phyloP scores from a whole-genome alignment of 1,140 invertebrate genomes.

The Nilaparvata lugens region DNA sequence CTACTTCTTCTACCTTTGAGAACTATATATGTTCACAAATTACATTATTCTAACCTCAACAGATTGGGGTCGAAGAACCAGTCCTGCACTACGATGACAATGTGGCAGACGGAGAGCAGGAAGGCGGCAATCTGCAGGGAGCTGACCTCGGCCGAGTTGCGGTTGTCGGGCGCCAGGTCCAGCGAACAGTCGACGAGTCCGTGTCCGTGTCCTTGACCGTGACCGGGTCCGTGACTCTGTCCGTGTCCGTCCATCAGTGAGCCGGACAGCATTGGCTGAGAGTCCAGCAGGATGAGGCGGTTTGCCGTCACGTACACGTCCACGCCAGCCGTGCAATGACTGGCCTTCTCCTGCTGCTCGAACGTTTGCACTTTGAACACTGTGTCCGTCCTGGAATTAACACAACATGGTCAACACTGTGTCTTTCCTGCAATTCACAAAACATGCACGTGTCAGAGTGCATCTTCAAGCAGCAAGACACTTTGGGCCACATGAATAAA shows the following conservation, averaged over 20 bases:
- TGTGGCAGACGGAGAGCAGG: constrained; percentile 80
- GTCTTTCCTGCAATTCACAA: no score
- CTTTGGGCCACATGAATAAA: no score
- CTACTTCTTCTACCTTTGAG: no score
- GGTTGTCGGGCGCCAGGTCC: constrained; percentile 12
- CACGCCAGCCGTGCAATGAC: constrained; percentile 50
- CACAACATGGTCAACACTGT: no score
- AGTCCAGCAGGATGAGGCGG: constrained; percentile 51
- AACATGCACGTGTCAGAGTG: no score
- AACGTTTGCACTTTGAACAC: constrained; percentile 17
- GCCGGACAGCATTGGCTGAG: constrained; percentile 53
- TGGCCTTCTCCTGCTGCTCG: constrained; percentile 38
- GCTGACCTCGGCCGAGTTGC: constrained; percentile 55
- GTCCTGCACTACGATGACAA: constrained; percentile 76
- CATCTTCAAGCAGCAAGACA: no score
- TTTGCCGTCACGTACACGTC: constrained; percentile 53
- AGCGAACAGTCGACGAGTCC: not conserved
- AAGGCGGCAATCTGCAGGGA: constrained; percentile 73
- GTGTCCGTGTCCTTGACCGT: not conserved
- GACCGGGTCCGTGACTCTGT: not conserved
- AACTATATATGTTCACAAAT: no score
- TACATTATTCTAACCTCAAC: constrained; percentile 51
- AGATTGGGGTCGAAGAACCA: constrained; percentile 73
- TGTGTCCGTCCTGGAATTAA: constrained; percentile 7
- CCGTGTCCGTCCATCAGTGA: constrained; percentile 47